phyloP scores from a whole-genome alignment of 2,797 vertebrate genomes.

The Acanthis flammea region DNA sequence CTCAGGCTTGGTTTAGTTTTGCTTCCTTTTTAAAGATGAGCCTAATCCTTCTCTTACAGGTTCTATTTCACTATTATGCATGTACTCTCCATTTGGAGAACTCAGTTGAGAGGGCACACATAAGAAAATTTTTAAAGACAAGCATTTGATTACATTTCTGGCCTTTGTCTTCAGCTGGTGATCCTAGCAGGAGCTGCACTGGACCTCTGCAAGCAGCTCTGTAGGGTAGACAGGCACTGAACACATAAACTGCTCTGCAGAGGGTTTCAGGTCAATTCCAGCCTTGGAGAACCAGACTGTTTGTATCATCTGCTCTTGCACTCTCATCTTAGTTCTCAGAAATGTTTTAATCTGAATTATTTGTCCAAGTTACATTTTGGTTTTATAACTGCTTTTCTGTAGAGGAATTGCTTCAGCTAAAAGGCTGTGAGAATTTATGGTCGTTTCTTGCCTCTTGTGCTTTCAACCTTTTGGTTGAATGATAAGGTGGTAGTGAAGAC shows the following conservation, averaged over 20 bases:
- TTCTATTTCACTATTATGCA: not conserved
- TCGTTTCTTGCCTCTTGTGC: not conserved
- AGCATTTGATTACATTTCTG: not conserved
- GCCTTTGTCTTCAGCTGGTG: not conserved
- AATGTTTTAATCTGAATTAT: not conserved
- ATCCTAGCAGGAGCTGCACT: not conserved
- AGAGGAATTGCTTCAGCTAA: not conserved
- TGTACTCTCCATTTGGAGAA: not conserved
- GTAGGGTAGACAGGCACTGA: not conserved
- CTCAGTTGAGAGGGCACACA: not conserved
- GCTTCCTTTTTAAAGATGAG: not conserved
- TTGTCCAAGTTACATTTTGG: not conserved
- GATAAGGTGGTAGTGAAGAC: not conserved
- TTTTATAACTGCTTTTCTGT: not conserved
- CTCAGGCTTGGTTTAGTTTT: not conserved
- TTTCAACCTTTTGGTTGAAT: not conserved
- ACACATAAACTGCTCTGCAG: not conserved
- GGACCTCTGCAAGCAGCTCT: not conserved
- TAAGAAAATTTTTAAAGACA: not conserved
- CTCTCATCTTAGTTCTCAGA: not conserved
- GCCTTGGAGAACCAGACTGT: not conserved
- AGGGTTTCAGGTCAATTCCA: not conserved
- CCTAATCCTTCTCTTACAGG: not conserved
- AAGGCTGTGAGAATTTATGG: not conserved
- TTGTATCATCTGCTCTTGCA: not conserved